A percentile compares a stretch with the other conserved stretches of the same genome.
phyloP scores from a whole-genome alignment of 2,113 vertebrate genomes.

The Halichoeres trimaculatus region DNA sequence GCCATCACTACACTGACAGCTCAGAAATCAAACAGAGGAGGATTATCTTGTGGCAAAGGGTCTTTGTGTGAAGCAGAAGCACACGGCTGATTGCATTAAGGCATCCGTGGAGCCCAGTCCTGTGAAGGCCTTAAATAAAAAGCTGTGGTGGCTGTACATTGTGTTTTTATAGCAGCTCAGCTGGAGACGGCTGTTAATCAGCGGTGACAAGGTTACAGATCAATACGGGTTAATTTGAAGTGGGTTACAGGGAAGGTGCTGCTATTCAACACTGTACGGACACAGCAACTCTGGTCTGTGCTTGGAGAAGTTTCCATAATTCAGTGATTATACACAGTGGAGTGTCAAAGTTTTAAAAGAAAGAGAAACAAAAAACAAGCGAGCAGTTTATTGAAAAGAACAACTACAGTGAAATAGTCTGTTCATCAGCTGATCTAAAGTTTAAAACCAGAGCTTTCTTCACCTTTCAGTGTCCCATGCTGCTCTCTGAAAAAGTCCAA shows the following conservation, averaged over 20 bases:
- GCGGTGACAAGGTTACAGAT: constrained; percentile 23
- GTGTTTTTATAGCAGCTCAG: constrained; percentile 25
- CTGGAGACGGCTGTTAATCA: constrained; percentile 32
- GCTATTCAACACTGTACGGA: background rate
- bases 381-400: too few relatives aligned
- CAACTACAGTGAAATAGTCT: too few relatives aligned
- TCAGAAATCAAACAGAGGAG: constrained; percentile 64
- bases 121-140: constrained; percentile 51
- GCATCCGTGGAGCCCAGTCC: constrained; percentile 37
- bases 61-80: constrained; percentile 53
- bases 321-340: too few relatives aligned
- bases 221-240: constrained; percentile 16
- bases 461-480: too few relatives aligned
- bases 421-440: too few relatives aligned
- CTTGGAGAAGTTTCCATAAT: too few relatives aligned
- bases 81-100: constrained; percentile 62
- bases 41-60: constrained; percentile 65
- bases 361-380: too few relatives aligned
- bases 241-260: background rate
- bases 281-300: too few relatives aligned
- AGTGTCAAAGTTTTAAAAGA: too few relatives aligned
- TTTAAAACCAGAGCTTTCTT: too few relatives aligned
- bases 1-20: constrained; percentile 65
- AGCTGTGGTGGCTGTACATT: constrained; percentile 7
- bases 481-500: too few relatives aligned